Base-by-base conservation (phyloP, 1,140 invertebrate species). In the Drosophila obscura region DNA sequence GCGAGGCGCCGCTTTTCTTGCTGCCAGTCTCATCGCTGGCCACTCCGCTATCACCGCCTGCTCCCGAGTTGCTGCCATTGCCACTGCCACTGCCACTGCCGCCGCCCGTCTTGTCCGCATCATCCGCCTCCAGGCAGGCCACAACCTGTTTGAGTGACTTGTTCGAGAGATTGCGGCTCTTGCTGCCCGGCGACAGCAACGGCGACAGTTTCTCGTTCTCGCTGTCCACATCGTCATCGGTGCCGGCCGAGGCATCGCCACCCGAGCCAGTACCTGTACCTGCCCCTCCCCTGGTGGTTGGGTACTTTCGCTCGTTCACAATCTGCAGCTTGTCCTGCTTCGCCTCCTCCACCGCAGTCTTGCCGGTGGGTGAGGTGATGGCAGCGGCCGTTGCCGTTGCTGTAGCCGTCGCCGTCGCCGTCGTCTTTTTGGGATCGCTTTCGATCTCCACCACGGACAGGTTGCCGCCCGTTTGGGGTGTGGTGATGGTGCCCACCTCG, bases 121-220 rank as follows among this genome's bases (percentile, higher is more conserved):
- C 75, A 19, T 58, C 64, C 0, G 44, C 65, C 6, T 64, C 56
- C 19, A 88, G 31, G 4, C 49, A 67, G 15, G 77, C 80, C 1
- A 80, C 83, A 35, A 80, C 84, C 43, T 77, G 73, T 45, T 88
- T 88, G 3, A 88, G 55, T 0, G 84, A 77, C 43, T 88, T 88
- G 31, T n/a, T 77, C 2, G 75, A 80, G 16, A 51, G 56, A 31
- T 76, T 80, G 44, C 83, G 77, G 57, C 53, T 74, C 59, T 84
- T 81, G 41, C 71, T 94, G 49, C 92, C 90, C 3, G 93, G 93
- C 43, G 95, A 94, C 5, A 96, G 92, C 4, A 96, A 91, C 5
- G 96, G 96, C 35, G 96, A 96, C 19, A 96, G 91, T 80, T 96
- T 95, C 90, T 97, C 96, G 24, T 95, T 95, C 91, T 97, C 96